Conservation (phyloP, 2,888 invertebrate species). For the Ectemnius lituratus region DNA sequence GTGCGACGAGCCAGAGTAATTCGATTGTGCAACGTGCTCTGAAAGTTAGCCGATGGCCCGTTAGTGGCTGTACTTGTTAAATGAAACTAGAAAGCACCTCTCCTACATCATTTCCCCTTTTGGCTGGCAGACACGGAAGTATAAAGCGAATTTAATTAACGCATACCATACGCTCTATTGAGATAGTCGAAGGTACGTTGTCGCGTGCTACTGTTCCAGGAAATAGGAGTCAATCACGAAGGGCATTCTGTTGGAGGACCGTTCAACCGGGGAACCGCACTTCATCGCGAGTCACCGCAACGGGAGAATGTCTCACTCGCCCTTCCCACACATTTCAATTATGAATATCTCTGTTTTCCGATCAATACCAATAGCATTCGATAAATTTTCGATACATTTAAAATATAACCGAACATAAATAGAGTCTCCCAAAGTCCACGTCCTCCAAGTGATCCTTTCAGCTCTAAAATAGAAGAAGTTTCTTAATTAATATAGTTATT, state of each 20-base stretch:
- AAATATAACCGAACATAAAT: no score
- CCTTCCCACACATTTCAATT: no score
- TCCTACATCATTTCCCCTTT: not conserved
- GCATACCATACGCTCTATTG: slow-evolving; percentile 16
- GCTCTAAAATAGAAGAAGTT: no score
- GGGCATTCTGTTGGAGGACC: slow-evolving; percentile 16
- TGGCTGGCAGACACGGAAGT: slow-evolving; percentile 6
- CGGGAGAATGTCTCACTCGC: no score
- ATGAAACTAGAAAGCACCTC: slow-evolving; percentile 10
- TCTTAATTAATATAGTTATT: no score
- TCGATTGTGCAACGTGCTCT: slow-evolving; percentile 5
- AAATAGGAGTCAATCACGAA: slow-evolving; percentile 42
- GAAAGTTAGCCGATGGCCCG: not conserved
- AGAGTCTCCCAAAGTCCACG: no score
- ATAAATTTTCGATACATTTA: no score
- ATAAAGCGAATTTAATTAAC: slow-evolving; percentile 48
- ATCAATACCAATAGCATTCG: no score
- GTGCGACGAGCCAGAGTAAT: not conserved
- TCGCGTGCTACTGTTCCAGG: slow-evolving; percentile 38
- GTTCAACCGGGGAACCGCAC: slow-evolving; percentile 2
- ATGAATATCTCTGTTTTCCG: no score
- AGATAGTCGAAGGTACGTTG: slow-evolving; percentile 22
- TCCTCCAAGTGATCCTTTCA: no score
- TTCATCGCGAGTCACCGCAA: no score
- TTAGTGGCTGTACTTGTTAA: slow-evolving; percentile 1